phyloP scores from a whole-genome alignment of 1,140 invertebrate genomes.

The Akabosia matsudoensis region DNA sequence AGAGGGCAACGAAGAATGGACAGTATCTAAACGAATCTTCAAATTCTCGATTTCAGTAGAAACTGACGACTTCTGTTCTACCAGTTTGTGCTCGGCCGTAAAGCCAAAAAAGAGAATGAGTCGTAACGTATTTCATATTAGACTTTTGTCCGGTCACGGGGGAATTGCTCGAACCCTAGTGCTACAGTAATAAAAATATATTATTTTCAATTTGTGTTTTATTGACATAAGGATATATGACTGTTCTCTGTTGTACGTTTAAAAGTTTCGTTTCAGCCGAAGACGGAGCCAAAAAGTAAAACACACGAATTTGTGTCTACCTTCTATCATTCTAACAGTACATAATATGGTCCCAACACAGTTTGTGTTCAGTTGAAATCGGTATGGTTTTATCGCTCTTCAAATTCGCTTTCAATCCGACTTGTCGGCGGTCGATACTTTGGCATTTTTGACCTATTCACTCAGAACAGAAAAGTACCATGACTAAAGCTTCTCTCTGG shows the following conservation, averaged over 20 bases:
- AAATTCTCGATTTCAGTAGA: no score
- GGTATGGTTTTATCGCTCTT: neutral
- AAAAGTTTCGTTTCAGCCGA: neutral
- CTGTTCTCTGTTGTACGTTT: neutral
- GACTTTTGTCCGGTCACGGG: neutral
- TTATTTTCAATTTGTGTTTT: neutral
- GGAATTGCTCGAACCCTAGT: neutral
- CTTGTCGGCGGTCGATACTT: neutral
- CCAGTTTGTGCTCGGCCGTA: neutral
- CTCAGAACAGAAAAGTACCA: no score
- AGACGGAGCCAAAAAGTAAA: no score
- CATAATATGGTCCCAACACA: no score
- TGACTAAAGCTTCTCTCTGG: no score
- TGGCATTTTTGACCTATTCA: no score
- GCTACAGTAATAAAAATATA: neutral
- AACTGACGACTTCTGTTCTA: neutral
- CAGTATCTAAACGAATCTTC: no score
- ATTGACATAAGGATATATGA: no score
- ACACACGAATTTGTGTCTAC: no score
- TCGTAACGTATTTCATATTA: neutral
- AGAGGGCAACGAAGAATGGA: no score
- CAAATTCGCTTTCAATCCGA: neutral
- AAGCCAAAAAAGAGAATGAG: neutral
- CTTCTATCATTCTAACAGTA: no score
- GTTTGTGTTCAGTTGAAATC: neutral